Conservation (phyloP, 2,888 invertebrate genomes). For the Hedychridium roseum region DNA sequence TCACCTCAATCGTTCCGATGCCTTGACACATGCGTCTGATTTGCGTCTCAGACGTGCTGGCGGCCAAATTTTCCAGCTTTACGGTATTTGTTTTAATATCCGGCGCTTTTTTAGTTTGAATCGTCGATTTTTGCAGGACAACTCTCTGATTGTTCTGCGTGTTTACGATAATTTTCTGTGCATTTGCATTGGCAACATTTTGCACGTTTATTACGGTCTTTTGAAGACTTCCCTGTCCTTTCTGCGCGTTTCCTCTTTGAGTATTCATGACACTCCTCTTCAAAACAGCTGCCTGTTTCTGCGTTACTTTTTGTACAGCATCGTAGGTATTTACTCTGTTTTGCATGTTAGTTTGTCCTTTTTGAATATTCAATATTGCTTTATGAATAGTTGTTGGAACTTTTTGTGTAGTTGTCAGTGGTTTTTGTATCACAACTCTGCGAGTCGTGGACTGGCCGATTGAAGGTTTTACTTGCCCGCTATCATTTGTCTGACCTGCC, state of each 20-base stretch:
- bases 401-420: conserved; percentile 38
- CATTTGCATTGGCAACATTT: conserved; percentile 16
- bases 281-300: no score
- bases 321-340: no score
- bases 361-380: conserved; percentile 47
- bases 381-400: conserved; percentile 45
- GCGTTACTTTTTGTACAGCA: conserved; percentile 15
- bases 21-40: conserved; percentile 65
- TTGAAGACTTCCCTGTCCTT: conserved; percentile 23
- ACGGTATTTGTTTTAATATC: conserved; percentile 61
- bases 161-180: conserved; percentile 34
- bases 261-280: conserved; percentile 14
- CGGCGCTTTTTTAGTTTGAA: conserved; percentile 29
- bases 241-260: conserved; percentile 46
- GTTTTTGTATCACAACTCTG: conserved; percentile 53
- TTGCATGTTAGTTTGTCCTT: conserved; percentile 24
- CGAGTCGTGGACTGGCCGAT: conserved; percentile 33
- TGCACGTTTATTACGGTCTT: conserved; percentile 33
- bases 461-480: conserved; percentile 23
- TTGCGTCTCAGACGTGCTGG: conserved; percentile 64
- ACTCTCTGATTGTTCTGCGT: conserved; percentile 44
- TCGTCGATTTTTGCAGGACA: conserved; percentile 39
- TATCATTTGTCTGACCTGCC: conserved; percentile 22
- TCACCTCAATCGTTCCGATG: conserved; percentile 66
- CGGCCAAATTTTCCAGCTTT: conserved; percentile 65